These are phyloP conservation scores for Tonatia bakeri DNA, from an alignment of 2,113 vertebrate species.

Conservation along the genomic window DNA sequence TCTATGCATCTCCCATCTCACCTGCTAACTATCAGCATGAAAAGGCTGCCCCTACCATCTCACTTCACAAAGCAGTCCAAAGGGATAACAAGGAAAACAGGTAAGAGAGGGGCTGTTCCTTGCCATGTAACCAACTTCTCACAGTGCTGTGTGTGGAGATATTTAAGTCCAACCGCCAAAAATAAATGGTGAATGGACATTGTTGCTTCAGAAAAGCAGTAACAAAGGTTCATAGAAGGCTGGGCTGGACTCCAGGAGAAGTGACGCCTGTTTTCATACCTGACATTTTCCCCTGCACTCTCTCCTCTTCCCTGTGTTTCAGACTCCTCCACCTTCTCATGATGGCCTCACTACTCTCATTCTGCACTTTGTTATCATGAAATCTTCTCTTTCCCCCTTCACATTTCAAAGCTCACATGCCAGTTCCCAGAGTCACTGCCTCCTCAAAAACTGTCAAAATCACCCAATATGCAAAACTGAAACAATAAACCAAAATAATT, in stretches of 20 bases:
- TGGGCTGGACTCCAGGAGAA: not conserved
- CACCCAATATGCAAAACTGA: conserved; percentile 27
- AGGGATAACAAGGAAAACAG: not conserved
- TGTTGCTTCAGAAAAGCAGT: not conserved
- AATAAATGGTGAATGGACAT: not conserved
- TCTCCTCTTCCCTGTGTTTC: not conserved
- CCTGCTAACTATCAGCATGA: not conserved
- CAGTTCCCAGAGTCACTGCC: not conserved
- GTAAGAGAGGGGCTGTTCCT: not conserved
- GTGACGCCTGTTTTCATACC: not conserved
- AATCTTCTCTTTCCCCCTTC: not conserved
- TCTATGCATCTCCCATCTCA: not conserved
- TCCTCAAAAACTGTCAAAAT: conserved; percentile 35
- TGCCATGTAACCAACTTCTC: not conserved
- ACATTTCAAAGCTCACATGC: not conserved
- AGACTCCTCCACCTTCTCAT: not conserved
- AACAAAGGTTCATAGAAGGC: not conserved
- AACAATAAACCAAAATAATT: conserved; percentile 30
- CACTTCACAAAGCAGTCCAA: not conserved
- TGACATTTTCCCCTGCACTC: not conserved
- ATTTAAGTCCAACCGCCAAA: not conserved
- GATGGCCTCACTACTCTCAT: not conserved
- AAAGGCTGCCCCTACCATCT: not conserved
- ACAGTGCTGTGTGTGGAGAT: not conserved
- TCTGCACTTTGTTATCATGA: not conserved